Conservation (phyloP, 2,113 vertebrate genomes). For the Gallinago jamesoni region DNA sequence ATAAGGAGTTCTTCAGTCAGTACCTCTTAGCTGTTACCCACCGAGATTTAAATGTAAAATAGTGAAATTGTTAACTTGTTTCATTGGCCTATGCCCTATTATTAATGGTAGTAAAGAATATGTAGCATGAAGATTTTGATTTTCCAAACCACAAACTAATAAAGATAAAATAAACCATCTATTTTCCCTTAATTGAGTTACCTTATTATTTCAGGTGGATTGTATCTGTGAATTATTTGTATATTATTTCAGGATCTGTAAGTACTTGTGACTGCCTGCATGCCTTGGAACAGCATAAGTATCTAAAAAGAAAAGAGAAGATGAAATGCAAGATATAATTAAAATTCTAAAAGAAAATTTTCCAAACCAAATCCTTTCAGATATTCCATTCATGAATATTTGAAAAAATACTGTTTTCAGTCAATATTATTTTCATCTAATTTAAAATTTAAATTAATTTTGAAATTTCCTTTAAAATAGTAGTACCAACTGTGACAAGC, state of each 20-base stretch:
- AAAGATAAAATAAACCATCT: not conserved
- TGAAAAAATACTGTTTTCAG: not conserved
- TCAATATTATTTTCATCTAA: not conserved
- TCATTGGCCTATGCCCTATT: not conserved
- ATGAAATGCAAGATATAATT: not conserved
- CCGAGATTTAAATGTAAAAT: not conserved
- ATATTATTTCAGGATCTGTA: not conserved
- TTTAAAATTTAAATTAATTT: not conserved
- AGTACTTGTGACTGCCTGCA: not conserved
- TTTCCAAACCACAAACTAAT: not conserved
- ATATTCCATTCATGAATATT: not conserved
- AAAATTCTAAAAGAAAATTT: not conserved
- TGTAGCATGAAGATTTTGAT: not conserved
- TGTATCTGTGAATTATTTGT: not conserved
- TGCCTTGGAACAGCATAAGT: not conserved
- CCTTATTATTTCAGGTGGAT: not conserved
- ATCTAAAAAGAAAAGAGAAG: not conserved
- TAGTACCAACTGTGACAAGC: not conserved
- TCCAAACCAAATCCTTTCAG: not conserved
- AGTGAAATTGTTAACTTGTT: not conserved
- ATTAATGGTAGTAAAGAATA: not conserved
- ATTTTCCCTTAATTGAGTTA: not conserved
- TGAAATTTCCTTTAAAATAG: not conserved
- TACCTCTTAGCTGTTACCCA: not conserved
- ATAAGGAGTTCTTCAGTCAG: not conserved